These are phyloP conservation scores for Trematocara marginatum DNA, from an alignment of 2,113 vertebrate genomes.

Conservation along the genomic window DNA sequence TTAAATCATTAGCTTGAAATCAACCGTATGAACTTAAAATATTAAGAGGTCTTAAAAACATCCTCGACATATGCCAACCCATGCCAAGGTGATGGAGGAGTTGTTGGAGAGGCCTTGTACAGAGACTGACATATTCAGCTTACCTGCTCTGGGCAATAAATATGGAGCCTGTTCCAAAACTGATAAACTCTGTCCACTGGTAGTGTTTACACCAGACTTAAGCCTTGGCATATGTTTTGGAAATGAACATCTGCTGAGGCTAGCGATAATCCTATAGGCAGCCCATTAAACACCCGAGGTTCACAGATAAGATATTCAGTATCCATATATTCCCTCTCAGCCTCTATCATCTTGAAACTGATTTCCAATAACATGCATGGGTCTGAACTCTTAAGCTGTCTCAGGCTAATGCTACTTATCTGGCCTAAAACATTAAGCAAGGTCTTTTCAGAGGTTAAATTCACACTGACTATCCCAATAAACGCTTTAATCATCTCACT, in stretches of 20 bases:
- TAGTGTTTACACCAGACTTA: slow-evolving; percentile 69
- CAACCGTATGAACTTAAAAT: background rate
- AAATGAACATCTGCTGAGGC: slow-evolving; percentile 69
- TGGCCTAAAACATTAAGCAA: slow-evolving; percentile 64
- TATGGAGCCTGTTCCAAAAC: slow-evolving; percentile 60
- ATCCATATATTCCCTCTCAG: slow-evolving; percentile 42
- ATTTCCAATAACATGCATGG: slow-evolving; percentile 56
- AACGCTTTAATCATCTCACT: slow-evolving; percentile 64
- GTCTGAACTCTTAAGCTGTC: slow-evolving; percentile 56
- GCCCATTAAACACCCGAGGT: slow-evolving; percentile 64
- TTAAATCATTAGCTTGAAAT: background rate
- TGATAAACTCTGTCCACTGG: slow-evolving; percentile 66
- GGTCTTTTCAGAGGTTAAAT: slow-evolving; percentile 54
- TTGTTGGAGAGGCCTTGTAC: slow-evolving; percentile 11
- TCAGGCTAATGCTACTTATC: slow-evolving; percentile 67
- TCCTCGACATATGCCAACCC: background rate
- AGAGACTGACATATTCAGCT: slow-evolving; percentile 39
- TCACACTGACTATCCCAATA: slow-evolving; percentile 28
- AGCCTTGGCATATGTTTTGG: slow-evolving; percentile 71
- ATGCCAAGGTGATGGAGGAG: slow-evolving; percentile 32
- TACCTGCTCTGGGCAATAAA: slow-evolving; percentile 49
- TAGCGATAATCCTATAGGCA: slow-evolving; percentile 70
- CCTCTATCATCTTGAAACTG: slow-evolving; percentile 55
- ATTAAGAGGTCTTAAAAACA: background rate
- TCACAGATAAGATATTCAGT: slow-evolving; percentile 61